Base-by-base conservation (phyloP, 1,140 invertebrate genomes). In the Psilanteris sp. region DNA sequence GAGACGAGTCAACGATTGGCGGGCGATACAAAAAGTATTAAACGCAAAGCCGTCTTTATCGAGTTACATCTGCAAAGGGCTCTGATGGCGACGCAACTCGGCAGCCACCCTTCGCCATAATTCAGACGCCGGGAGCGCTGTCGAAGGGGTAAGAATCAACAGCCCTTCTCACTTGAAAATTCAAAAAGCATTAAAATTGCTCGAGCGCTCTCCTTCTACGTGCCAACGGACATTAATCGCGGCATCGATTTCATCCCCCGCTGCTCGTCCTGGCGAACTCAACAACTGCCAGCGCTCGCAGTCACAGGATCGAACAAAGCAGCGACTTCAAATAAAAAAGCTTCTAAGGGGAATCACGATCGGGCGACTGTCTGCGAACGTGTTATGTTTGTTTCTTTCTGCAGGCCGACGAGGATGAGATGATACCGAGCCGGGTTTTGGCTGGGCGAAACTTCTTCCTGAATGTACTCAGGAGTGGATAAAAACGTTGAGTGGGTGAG, bases 181-280 rank as follows among this genome's bases (percentile, higher is more conserved):
- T 72, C 55, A 72, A 71, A 72, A 72, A 72, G 48, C 55, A 62
- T 72, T 62, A 55, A 72, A 62, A 72, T 64, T 46, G 48, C 43
- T 72, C 57, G 29, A 72, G 68, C 50, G 50, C 52, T 57, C 50
- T 64, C 46, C 36, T 36, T 32, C 34, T 55, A 50, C 43, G 39
- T 72, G 39, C 57, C 59, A 57, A 22, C 52, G 57, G 59, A 48
- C 57, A 57, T 72, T 72, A 72, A 64, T 72, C 59, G 59, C 3
- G 9, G 55, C 68, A 64, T 62, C 68, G 41, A 72, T 72, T 72
- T 43, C 36, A 61, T 54, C 52, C 16, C 41, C 20, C n/a, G 14
- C 41, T 18, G 31, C 31, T 37, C 37, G 13, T 9, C 31, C 13
- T 11, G 10, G n/a, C 44, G 52, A 32, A 43, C 16, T 34, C 44